These are phyloP conservation scores for Drosophila niveifrons DNA, from an alignment of 2,888 invertebrate genomes.

Conservation along the genomic window DNA sequence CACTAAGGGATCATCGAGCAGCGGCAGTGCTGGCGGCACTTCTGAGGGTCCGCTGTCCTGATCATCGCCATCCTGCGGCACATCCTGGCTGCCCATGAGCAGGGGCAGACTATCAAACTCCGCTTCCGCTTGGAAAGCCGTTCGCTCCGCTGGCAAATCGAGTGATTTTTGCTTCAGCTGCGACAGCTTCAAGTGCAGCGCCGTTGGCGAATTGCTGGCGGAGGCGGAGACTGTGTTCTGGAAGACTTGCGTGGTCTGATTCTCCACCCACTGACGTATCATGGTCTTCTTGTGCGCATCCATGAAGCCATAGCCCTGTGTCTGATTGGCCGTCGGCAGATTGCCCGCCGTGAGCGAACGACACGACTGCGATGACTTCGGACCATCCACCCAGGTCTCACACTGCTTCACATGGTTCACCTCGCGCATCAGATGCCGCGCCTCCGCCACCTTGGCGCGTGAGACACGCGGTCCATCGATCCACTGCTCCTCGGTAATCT, in stretches of 20 bases:
- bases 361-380: constrained; percentile 90
- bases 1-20: constrained; percentile 92
- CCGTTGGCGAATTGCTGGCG: constrained; percentile 87
- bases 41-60: constrained; percentile 93
- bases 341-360: constrained; percentile 85
- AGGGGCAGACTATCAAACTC: constrained; percentile 53
- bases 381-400: constrained; percentile 98
- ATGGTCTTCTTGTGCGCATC: constrained; percentile 96
- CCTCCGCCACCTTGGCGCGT: constrained; percentile 92
- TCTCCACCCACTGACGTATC: constrained; percentile 97
- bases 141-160: constrained; percentile 70
- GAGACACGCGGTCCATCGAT: constrained; percentile 97
- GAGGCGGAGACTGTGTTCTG: constrained; percentile 88
- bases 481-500: constrained; percentile 95
- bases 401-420: constrained; percentile 91
- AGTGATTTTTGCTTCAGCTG: constrained; percentile 87
- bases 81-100: constrained; percentile 39
- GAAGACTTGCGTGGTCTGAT: constrained; percentile 92
- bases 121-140: constrained; percentile 85
- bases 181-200: constrained; percentile 86
- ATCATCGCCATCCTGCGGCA: constrained; percentile 87
- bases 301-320: constrained; percentile 93
- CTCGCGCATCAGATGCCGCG: constrained; percentile 92
- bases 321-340: constrained; percentile 80
- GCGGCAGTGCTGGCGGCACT: constrained; percentile 92